Evolutionary conservation across 2,113 vertebrate genomes (phyloP), one percentile per base, ranked within the genome.

Genomic region (Xyrauchen texanus): DNA sequence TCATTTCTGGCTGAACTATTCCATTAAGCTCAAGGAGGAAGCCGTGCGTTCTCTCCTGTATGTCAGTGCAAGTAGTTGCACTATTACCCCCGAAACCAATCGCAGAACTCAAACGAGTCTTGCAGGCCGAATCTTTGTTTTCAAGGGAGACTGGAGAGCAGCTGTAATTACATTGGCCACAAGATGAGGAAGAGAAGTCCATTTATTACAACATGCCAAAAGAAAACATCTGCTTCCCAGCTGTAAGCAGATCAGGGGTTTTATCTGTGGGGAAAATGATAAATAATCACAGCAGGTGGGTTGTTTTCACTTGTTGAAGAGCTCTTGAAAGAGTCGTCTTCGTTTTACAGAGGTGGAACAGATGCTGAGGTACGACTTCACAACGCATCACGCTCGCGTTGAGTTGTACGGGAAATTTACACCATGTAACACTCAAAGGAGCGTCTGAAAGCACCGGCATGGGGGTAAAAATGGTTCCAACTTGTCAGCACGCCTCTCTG

Each of bases 321-420:
- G 65, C 34, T 75, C 4, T 80, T 82, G 11, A 55, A 71, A 55
- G 57, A 70, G 21, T 34, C 76, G 57, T 60, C 62, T 69, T 45
- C 65, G 77, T 51, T 70, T 79, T 63, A 75, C 45, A 52, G 78
- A 68, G 85, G 72, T 75, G 60, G 51, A 83, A 86, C 84, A 86
- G 85, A 62, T 68, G 47, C 76, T 52, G 80, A 72, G 81, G 82
- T 89, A 85, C 68, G 74, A 79, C 85, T 86, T 82, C 81, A 82
- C 21, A 34, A 34, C 1, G 85, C 11, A 72, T 83, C 72, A 44
- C 67, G 82, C 78, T 45, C 70, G 66, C 85, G 67, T 83, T 85
- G 87, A 83, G 81, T 88, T 81, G 66, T 61, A 80, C 73, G 85
- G 83, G 85, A 34, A 45, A 63, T 51, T 65, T 74, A 51, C 61